Evolutionary conservation across 1,140 invertebrate species (phyloP).

Genomic region (Heliothis subflexa): DNA sequence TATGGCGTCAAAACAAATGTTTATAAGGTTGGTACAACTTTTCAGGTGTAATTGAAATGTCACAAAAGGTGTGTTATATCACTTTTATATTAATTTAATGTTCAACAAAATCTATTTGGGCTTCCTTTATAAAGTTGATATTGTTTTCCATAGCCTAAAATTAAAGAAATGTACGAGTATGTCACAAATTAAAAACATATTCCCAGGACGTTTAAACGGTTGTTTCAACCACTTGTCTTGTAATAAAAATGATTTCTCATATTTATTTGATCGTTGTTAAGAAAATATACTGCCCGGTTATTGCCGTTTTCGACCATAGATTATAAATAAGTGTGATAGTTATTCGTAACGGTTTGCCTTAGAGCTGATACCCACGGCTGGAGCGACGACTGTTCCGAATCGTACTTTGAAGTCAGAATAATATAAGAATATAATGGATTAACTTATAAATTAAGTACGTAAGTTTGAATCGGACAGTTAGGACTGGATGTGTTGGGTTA

Average conservation of each 20-base stretch:
- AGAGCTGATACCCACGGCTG: conserved; percentile 6
- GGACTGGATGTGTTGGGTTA: not conserved
- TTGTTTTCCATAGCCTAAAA: not conserved
- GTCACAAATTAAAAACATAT: not conserved
- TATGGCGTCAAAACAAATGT: not conserved
- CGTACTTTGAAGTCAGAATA: not conserved
- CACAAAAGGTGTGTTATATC: too few relatives aligned
- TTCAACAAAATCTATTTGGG: conserved; percentile 1
- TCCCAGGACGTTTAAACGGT: conserved; percentile 17
- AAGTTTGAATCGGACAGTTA: not conserved
- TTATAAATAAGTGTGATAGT: conserved; percentile 48
- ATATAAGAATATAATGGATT: not conserved
- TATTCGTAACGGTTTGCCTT: conserved; percentile 38
- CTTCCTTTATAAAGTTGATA: conserved; percentile 1
- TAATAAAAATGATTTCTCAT: conserved; percentile 6
- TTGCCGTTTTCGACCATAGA: conserved; percentile 48
- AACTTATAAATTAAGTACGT: not conserved
- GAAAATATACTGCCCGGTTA: conserved; percentile 61
- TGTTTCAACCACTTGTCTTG: not conserved
- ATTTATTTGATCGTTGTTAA: conserved; percentile 49
- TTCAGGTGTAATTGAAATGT: too few relatives aligned
- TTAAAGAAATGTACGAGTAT: not conserved
- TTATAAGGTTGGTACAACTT: not conserved
- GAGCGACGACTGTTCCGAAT: not conserved
- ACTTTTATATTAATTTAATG: not conserved